Conservation (phyloP, 2,888 invertebrate genomes). For the Abrostola triplasia region DNA sequence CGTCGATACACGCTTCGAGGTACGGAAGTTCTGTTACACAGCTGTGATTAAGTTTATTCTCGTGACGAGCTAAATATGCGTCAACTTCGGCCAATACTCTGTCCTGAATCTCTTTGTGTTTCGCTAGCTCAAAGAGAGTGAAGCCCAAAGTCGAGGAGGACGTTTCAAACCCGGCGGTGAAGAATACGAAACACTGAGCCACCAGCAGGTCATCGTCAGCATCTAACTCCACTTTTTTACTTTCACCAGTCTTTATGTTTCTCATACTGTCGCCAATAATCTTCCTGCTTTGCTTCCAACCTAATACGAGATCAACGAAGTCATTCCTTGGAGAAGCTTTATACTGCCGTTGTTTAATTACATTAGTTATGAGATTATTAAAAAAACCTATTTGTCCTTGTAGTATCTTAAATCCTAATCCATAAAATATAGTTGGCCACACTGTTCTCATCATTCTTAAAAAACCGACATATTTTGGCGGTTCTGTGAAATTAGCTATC, state of each 20-base stretch:
- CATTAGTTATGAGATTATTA: slow-evolving; percentile 28
- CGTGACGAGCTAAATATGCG: slow-evolving; percentile 26
- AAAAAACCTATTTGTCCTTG: slow-evolving; percentile 34
- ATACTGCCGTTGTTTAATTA: slow-evolving; percentile 38
- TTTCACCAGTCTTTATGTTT: slow-evolving; percentile 32
- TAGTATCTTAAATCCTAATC: background rate
- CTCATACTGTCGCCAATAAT: slow-evolving; percentile 60
- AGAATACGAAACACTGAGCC: slow-evolving; percentile 52
- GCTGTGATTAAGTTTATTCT: slow-evolving; percentile 34
- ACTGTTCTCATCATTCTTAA: slow-evolving; percentile 4
- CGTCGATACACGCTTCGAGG: slow-evolving; percentile 62
- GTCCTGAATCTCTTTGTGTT: slow-evolving; percentile 33
- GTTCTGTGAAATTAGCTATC: slow-evolving; percentile 4
- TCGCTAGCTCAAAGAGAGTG: slow-evolving; percentile 47
- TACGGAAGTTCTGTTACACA: slow-evolving; percentile 59
- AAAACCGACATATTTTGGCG: background rate
- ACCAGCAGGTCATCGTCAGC: slow-evolving; percentile 45
- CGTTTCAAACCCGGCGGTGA: slow-evolving; percentile 55
- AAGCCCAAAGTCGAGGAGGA: slow-evolving; percentile 43
- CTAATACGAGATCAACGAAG: slow-evolving; percentile 50
- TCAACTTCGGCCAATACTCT: slow-evolving; percentile 40
- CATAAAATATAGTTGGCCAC: slow-evolving; percentile 26
- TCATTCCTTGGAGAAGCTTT: slow-evolving; percentile 42
- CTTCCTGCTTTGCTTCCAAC: slow-evolving; percentile 47
- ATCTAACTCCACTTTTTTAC: slow-evolving; percentile 34